Base-by-base conservation (phyloP, 2,888 invertebrate genomes). In the Clusia tigrina region DNA sequence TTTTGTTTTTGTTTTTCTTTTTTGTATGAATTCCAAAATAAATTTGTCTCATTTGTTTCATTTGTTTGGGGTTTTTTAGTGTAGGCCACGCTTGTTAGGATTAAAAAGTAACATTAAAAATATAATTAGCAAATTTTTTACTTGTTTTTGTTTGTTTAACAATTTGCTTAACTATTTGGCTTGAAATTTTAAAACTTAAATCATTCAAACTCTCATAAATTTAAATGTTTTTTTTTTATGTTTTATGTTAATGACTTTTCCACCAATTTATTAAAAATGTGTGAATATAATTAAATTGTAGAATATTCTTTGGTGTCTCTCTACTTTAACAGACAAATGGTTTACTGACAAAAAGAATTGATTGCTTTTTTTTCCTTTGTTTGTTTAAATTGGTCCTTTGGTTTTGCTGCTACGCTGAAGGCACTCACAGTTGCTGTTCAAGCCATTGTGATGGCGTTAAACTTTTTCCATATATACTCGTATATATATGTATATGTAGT, bases 91-190 rank as follows among this genome's bases (percentile, higher is more conserved):
- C n/a, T n/a, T n/a, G n/a, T n/a, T n/a, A n/a, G n/a, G n/a, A n/a
- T n/a, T n/a, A n/a, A n/a, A n/a, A n/a, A n/a, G n/a, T n/a, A n/a
- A n/a, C n/a, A n/a, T n/a, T n/a, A n/a, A n/a, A n/a, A n/a, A n/a
- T n/a, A n/a, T n/a, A n/a, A n/a, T n/a, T 51, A 20, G 25, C 24
- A 54, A 24, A 23, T 42, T 60, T 26, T 42, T 54, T 26, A 25
- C 57, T 57, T 22, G 32, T 38, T 57, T 53, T 6, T 10, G 24
- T 25, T 25, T 60, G 20, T 42, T 55, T 64, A 52, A 70, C 65
- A 57, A 51, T 62, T 72, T 73, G 70, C 78, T 78, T 76, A 78
- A 78, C 79, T 78, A 78, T 78, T 78, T 78, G 78, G 78, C 79
- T 78, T 78, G 74, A 74, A 74, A 69, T 76, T 74, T 71, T 77